Evolutionary conservation across 2,888 invertebrate species (phyloP), one percentile per base, ranked within the genome.

Genomic region (Lypha dubia): DNA sequence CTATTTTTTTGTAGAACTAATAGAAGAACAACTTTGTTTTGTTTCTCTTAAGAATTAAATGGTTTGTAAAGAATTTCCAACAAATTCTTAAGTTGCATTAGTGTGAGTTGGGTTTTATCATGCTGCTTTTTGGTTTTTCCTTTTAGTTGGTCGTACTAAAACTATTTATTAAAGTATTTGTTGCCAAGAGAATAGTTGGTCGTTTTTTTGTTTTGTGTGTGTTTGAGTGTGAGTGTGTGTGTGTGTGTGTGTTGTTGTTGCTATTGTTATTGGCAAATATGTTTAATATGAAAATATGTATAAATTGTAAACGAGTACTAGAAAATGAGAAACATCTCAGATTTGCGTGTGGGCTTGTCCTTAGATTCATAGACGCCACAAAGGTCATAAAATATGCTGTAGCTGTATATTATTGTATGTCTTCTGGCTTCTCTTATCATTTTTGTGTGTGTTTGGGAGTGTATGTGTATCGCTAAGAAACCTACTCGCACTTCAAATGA

Each of bases 361-460:
- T 74, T 77, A 81, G 84, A 84, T 84, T 73, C 77, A 49, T 73
- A 84, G 84, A 84, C 84, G 84, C 84, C 84, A 81, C 81, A 84
- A 70, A 80, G 84, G 74, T 77, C 80, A 84, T 84, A 84, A 84
- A 84, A 84, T 81, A 84, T 81, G 76, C 67, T 81, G 49, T 51
- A 84, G 51, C 22, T 60, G 24, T 75, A 9, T 28, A 28, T 63
- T 1, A 35, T 32, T 65, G 11, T 13, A 44, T 62, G 38, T 53
- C 41, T 46, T 4, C 22, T 38, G 3, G 2, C 0, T 32, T 35
- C 22, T 44, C 9, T 44, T n/a, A n/a, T 17, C 41, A 35, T 24
- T 32, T 1, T 9, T 11, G 41, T 22, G 20, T 35, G n/a, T n/a
- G n/a, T 67, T 38, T 41, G 20, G 24, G 8, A 46, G n/a, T 20